These are phyloP conservation scores for Phymatocera aterrima DNA, from an alignment of 2,888 invertebrate species.

Conservation along the genomic window DNA sequence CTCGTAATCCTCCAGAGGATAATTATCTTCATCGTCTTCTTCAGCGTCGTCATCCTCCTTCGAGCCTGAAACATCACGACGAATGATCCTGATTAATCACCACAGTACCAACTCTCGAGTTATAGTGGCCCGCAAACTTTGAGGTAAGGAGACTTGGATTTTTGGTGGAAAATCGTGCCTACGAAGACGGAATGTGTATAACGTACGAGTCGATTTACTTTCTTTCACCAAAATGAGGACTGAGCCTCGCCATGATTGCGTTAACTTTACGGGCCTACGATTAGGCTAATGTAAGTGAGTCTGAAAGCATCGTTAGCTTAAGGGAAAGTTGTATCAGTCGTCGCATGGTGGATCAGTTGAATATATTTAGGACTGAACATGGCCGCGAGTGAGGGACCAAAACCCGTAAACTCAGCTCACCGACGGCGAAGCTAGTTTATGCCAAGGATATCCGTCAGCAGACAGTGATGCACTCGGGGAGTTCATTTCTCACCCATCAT, in stretches of 20 bases:
- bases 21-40: conserved; percentile 63
- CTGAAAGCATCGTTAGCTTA: conserved; percentile 27
- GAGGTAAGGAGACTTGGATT: background rate
- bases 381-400: background rate
- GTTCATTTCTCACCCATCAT: conserved; percentile 42
- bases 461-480: conserved; percentile 52
- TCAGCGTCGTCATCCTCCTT: conserved; percentile 61
- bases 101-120: background rate
- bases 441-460: conserved; percentile 58
- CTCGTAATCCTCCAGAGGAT: conserved; percentile 64
- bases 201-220: background rate
- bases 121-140: background rate
- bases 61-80: conserved; percentile 54
- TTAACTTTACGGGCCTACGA: background rate
- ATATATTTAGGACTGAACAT: conserved; percentile 56
- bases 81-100: conserved; percentile 10
- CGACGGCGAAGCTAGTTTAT: conserved; percentile 60
- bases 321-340: conserved; percentile 31
- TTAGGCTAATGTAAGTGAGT: background rate
- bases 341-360: conserved; percentile 29
- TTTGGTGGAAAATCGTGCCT: background rate
- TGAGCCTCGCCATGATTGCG: background rate
- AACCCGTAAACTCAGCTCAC: conserved; percentile 60
- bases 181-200: background rate
- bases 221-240: background rate